phyloP scores from a whole-genome alignment of 2,888 invertebrate species.

The Polylopha cassiicola region DNA sequence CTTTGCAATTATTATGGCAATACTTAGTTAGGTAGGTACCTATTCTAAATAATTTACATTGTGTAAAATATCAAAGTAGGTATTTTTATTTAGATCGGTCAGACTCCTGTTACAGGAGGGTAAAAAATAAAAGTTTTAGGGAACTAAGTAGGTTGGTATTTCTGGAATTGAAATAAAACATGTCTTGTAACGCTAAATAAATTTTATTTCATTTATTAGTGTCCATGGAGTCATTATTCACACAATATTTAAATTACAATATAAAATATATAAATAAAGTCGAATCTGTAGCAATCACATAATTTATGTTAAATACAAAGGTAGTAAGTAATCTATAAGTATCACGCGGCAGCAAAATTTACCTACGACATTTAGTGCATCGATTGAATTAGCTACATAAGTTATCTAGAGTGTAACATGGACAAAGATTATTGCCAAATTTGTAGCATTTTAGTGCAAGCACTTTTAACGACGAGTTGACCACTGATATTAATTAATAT shows the following conservation, averaged over 20 bases:
- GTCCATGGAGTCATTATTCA: slow-evolving; percentile 57
- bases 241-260: slow-evolving; percentile 56
- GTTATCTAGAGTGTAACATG: slow-evolving; percentile 13
- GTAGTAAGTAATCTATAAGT: slow-evolving; percentile 22
- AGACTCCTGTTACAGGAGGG: too few relatives aligned
- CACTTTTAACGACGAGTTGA: too few relatives aligned
- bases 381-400: slow-evolving; percentile 12
- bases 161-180: slow-evolving; percentile 35
- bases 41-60: too few relatives aligned
- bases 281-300: slow-evolving; percentile 36
- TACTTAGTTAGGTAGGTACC: too few relatives aligned
- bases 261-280: slow-evolving; percentile 44
- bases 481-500: too few relatives aligned
- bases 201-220: slow-evolving; percentile 57
- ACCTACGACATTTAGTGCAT: slow-evolving; percentile 20
- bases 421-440: too few relatives aligned
- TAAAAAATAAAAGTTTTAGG: too few relatives aligned
- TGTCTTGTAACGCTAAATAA: slow-evolving; percentile 62
- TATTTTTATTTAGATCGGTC: too few relatives aligned
- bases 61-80: too few relatives aligned
- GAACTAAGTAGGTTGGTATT: background rate
- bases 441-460: too few relatives aligned
- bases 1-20: too few relatives aligned
- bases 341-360: slow-evolving; percentile 23
- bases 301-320: slow-evolving; percentile 21